Evolutionary conservation across 1,140 invertebrate species (phyloP), one percentile per base, ranked within the genome.

Genomic region (Semibalanus balanoides): DNA sequence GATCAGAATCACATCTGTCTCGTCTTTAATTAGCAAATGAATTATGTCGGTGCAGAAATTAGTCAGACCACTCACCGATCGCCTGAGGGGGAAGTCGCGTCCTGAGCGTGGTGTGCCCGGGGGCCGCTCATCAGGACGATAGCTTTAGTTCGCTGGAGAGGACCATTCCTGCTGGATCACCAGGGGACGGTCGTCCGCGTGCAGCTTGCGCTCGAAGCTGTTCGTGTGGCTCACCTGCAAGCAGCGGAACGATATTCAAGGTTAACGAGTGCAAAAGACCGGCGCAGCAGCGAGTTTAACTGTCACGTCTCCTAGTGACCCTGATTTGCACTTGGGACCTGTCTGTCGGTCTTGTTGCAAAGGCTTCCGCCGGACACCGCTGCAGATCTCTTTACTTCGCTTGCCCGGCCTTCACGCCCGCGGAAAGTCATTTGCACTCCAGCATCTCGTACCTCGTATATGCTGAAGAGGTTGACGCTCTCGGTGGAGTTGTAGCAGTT

Each of bases 171-270:
- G 88, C 81, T 94, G 93, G 30, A 94, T 92, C 78, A 89, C 87
- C n/a, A 95, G 86, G 0, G 93, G 92, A 77, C 90, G 86, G 82
- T 95, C 93, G 79, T 94, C 92, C 0, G 91, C 90, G 82, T 94
- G 92, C 51, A 95, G 83, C 83, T 93, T 94, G 31, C 93, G 87
- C 83, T 95, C 92, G 83, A 92, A 93, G 82, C 93, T 91, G 78
- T 89, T 87, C 75, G 85, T 85, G 75, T 84, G 88, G 77, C 87
- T 88, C 7, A 88, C 87, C 88, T 88, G 81, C 7, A 84, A 82
- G 71, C 31, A 74, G 74, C 22, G n/a, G 30, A 3, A 5, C 25
- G 30, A 31, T 31, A n/a, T 22, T 88, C 87, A 40, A 40, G 35
- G 35, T 40, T 40, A 40, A 40, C 35, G 35, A 40, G 35, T 5